Percentiles rank a stretch among this genome's conserved stretches.
Conservation (phyloP, 2,113 vertebrate genomes). For the Corvus moneduloides region DNA sequence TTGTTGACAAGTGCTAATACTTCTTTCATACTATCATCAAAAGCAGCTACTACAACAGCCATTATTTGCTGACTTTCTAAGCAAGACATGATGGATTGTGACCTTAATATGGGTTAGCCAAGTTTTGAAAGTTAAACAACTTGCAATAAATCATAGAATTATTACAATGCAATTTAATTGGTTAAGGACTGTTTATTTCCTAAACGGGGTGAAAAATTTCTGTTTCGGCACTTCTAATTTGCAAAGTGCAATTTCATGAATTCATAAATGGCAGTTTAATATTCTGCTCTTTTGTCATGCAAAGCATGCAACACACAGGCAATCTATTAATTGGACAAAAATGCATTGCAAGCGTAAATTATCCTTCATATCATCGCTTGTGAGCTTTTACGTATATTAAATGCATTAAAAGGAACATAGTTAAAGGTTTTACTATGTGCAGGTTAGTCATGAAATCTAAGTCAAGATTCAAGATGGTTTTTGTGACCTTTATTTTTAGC, state of each 20-base stretch:
- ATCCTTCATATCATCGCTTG: constrained; percentile 81
- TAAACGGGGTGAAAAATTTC: constrained; percentile 98
- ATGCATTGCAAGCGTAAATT: constrained; percentile 95
- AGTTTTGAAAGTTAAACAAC: constrained; percentile 99
- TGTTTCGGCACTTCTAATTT: constrained; percentile 99
- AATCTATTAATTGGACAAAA: constrained; percentile 99
- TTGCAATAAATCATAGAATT: constrained; percentile 99
- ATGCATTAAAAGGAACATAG: constrained; percentile 77
- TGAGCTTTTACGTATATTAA: constrained; percentile 84
- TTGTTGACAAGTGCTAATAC: constrained; percentile 99
- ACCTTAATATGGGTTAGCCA: constrained; percentile 99
- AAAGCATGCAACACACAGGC: constrained; percentile 96
- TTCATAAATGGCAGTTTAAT: constrained; percentile 98
- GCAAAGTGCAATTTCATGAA: constrained; percentile 98
- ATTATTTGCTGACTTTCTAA: constrained; percentile 97
- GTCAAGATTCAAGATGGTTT: constrained; percentile 64
- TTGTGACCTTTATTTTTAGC: constrained; percentile 76
- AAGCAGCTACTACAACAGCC: constrained; percentile 99
- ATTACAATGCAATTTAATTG: constrained; percentile 99
- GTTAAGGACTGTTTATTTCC: constrained; percentile 99
- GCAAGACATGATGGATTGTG: constrained; percentile 99
- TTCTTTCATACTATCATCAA: constrained; percentile 99
- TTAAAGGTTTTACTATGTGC: constrained; percentile 77
- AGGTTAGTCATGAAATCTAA: constrained; percentile 73
- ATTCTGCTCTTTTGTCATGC: constrained; percentile 99